A percentile compares a stretch with the other conserved stretches of the same genome.
These are phyloP conservation scores for Ariolimax columbianus DNA, from an alignment of 2,888 invertebrate species.

Conservation along the genomic window DNA sequence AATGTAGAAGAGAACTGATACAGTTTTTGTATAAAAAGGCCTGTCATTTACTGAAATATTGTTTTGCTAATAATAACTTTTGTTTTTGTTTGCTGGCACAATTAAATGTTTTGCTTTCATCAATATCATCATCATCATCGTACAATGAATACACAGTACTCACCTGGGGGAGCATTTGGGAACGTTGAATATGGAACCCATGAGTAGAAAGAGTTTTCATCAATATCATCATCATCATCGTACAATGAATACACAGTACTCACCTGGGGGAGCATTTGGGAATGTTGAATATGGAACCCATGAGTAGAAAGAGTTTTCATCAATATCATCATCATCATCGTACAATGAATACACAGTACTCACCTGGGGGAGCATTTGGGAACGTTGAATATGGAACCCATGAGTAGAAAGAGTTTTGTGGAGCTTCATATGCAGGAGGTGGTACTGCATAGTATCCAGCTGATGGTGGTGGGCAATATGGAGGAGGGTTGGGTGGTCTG, in stretches of 20 bases:
- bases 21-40: no score
- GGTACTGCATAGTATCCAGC: conserved; percentile 95
- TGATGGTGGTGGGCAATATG: conserved; percentile 90
- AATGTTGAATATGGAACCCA: conserved; percentile 80
- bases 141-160: neutral
- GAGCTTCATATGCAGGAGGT: conserved; percentile 86
- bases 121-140: no score
- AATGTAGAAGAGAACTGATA: no score
- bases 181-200: conserved; percentile 80
- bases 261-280: conserved; percentile 81
- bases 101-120: no score
- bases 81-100: no score
- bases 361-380: conserved; percentile 81
- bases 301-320: conserved; percentile 71
- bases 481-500: conserved; percentile 89
- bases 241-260: neutral
- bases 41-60: no score
- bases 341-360: neutral
- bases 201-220: conserved; percentile 71
- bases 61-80: no score
- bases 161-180: conserved; percentile 81
- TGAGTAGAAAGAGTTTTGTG: conserved; percentile 71
- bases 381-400: conserved; percentile 80
- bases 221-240: no score
- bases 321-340: no score